phyloP scores from a whole-genome alignment of 2,888 invertebrate species.

The Archaeoteleia sp. region DNA sequence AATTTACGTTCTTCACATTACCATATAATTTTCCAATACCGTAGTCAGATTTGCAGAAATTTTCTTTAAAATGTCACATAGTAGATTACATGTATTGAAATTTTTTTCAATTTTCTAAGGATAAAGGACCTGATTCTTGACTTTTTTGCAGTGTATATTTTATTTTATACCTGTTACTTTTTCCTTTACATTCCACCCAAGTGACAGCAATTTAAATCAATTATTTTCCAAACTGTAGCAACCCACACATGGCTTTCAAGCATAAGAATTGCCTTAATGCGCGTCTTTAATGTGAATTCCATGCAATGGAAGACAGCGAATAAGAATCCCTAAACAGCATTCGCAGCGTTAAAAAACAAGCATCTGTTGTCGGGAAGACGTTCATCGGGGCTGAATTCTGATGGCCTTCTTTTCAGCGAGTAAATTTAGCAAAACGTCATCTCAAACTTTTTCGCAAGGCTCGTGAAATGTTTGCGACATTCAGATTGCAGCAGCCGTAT shows the following conservation, averaged over 20 bases:
- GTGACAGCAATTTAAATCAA: too few relatives aligned
- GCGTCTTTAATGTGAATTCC: slow-evolving; percentile 35
- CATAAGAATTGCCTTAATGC: slow-evolving; percentile 5
- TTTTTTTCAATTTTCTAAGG: too few relatives aligned
- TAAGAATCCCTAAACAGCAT: slow-evolving; percentile 40
- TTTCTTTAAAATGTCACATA: too few relatives aligned
- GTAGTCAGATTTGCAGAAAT: too few relatives aligned
- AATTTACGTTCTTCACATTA: too few relatives aligned
- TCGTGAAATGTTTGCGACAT: slow-evolving; percentile 41
- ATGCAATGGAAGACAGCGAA: slow-evolving; percentile 26
- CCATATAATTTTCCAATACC: too few relatives aligned
- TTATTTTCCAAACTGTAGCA: neutral
- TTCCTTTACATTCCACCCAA: too few relatives aligned
- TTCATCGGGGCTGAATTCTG: slow-evolving; percentile 43
- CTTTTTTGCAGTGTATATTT: too few relatives aligned
- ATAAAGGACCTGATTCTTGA: too few relatives aligned
- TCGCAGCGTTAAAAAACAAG: slow-evolving; percentile 35
- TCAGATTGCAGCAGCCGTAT: slow-evolving; percentile 39
- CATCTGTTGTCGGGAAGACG: slow-evolving; percentile 31
- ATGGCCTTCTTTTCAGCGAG: slow-evolving; percentile 41
- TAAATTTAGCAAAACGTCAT: slow-evolving; percentile 44
- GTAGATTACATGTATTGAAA: too few relatives aligned
- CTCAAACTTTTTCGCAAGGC: slow-evolving; percentile 39
- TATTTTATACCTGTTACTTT: too few relatives aligned
- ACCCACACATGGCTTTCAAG: too few relatives aligned